Evolutionary conservation across 2,797 vertebrate genomes (phyloP).

Genomic region (Falco peregrinus): DNA sequence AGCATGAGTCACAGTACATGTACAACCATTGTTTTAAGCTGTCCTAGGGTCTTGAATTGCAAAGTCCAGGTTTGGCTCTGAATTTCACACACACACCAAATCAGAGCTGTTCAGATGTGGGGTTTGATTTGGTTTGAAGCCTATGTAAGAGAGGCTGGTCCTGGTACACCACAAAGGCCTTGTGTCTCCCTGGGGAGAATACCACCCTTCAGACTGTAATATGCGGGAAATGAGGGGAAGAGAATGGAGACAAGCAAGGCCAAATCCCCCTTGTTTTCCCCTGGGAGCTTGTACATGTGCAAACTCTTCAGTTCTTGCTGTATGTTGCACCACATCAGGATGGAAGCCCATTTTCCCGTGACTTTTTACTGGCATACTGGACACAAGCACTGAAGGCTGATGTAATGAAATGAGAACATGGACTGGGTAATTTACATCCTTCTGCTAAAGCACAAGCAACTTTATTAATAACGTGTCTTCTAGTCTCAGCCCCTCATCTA

Average conservation of each 20-base stretch:
- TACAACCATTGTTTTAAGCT: neutral
- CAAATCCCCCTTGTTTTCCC: neutral
- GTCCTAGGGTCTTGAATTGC: neutral
- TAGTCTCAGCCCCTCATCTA: neutral
- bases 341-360: neutral
- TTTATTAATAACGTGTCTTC: neutral
- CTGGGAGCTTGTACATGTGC: neutral
- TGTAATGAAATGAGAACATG: neutral
- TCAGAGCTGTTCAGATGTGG: neutral
- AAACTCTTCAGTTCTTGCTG: neutral
- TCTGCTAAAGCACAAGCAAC: neutral
- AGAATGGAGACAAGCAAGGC: neutral
- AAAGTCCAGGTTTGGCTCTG: neutral
- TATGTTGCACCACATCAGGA: neutral
- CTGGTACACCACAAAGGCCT: neutral
- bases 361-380: neutral
- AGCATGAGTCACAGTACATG: neutral
- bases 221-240: neutral
- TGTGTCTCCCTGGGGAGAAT: neutral
- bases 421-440: neutral
- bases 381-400: neutral
- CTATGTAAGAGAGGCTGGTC: neutral
- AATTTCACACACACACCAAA: neutral
- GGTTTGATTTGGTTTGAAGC: neutral
- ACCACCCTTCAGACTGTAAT: neutral